phyloP scores from a whole-genome alignment of 2,797 vertebrate genomes.

The Anabacerthia variegaticeps region DNA sequence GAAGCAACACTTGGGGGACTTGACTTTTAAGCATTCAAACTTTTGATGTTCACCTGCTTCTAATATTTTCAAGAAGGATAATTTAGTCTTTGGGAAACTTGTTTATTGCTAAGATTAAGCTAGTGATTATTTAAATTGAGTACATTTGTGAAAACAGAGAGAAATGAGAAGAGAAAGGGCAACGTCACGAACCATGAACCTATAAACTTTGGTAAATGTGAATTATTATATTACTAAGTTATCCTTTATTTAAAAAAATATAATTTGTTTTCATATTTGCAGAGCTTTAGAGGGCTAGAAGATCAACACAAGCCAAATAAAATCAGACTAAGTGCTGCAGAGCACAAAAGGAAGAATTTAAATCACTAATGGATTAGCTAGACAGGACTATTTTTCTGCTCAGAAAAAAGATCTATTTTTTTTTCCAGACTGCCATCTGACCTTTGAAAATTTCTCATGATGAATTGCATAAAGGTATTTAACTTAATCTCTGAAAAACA shows the following conservation, averaged over 20 bases:
- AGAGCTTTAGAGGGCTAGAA: not conserved
- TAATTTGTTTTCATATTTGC: not conserved
- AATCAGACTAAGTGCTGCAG: not conserved
- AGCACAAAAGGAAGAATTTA: conserved; percentile 20
- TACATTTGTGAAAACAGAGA: not conserved
- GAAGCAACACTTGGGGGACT: not conserved
- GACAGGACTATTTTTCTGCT: not conserved
- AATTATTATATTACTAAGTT: not conserved
- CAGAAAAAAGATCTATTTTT: not conserved
- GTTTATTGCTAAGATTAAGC: not conserved
- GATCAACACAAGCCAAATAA: not conserved
- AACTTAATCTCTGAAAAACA: conserved; percentile 22
- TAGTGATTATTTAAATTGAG: not conserved
- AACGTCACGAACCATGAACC: not conserved
- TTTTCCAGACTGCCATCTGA: not conserved
- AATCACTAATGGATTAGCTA: conserved; percentile 17
- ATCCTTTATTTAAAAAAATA: not conserved
- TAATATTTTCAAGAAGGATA: not conserved
- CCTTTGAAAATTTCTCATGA: conserved; percentile 18
- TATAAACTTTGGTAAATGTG: not conserved
- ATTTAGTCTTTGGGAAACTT: not conserved
- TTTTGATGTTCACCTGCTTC: not conserved
- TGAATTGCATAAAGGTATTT: conserved; percentile 6
- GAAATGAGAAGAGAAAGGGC: not conserved
- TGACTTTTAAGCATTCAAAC: not conserved